Percentiles rank a stretch among this genome's conserved stretches.
phyloP scores from a whole-genome alignment of 2,113 vertebrate species.

The Bubo scandiacus region DNA sequence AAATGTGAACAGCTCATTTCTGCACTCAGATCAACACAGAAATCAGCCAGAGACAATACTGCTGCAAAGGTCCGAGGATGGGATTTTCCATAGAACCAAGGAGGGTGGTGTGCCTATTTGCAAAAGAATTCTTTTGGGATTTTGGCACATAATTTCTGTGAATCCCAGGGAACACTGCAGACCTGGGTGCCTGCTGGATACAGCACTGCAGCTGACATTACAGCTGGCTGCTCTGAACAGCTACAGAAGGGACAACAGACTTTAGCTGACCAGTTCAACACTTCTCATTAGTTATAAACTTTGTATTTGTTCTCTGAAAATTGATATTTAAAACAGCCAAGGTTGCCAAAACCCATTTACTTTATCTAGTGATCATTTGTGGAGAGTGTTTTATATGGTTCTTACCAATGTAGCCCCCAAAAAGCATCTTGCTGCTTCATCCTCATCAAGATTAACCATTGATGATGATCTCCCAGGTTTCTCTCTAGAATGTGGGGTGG shows the following conservation, averaged over 20 bases:
- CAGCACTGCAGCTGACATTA: background rate
- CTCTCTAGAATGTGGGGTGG: background rate
- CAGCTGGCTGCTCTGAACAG: background rate
- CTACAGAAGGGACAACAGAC: background rate
- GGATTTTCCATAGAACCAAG: background rate
- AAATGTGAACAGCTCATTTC: background rate
- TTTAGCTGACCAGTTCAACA: background rate
- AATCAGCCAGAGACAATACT: background rate
- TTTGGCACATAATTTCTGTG: background rate
- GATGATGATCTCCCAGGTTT: background rate
- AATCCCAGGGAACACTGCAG: background rate
- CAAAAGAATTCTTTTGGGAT: background rate
- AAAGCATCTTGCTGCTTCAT: background rate
- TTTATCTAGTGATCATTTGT: background rate
- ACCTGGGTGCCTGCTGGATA: background rate
- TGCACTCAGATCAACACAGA: background rate
- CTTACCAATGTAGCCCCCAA: background rate
- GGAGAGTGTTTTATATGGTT: background rate
- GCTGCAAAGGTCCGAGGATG: background rate
- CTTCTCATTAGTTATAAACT: background rate
- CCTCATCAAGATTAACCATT: background rate
- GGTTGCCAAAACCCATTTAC: rapidly evolving
- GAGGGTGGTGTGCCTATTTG: background rate
- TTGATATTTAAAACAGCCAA: background rate
- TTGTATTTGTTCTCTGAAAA: background rate